Evolutionary conservation across 2,797 vertebrate species (phyloP).

Genomic region (Falco concolor): DNA sequence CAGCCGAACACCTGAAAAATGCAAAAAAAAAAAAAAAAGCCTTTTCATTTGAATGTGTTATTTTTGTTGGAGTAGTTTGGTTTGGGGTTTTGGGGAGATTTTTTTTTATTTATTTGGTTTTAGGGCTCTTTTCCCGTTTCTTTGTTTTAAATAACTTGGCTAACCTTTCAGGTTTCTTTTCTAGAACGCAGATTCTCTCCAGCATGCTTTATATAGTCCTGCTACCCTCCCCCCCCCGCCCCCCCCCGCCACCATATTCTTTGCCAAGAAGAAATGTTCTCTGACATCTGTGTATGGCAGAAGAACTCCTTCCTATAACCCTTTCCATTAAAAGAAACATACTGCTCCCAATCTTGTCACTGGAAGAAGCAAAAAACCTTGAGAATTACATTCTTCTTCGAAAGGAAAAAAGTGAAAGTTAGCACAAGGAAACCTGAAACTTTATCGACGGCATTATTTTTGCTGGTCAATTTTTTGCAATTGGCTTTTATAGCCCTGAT

Average conservation of each 20-base stretch:
- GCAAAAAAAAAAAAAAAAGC: background rate
- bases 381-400: background rate
- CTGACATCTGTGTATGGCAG: slow-evolving; percentile 65
- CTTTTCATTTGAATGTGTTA: accelerated
- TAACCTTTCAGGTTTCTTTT: background rate
- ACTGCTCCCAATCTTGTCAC: background rate
- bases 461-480: background rate
- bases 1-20: background rate
- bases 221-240: background rate
- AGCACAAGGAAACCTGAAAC: background rate
- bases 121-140: background rate
- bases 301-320: slow-evolving; percentile 54
- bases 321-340: slow-evolving; percentile 14
- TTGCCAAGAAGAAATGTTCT: slow-evolving; percentile 51
- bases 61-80: background rate
- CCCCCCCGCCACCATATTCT: background rate
- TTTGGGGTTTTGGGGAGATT: background rate
- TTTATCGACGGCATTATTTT: background rate
- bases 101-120: background rate
- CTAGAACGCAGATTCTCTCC: background rate
- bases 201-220: slow-evolving; percentile 3
- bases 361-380: background rate
- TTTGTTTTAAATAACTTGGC: background rate
- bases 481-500: accelerated
- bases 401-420: background rate